Evolutionary conservation across 2,113 vertebrate genomes (phyloP), one percentile per base, ranked within the genome.

Genomic region (Cacatua alba): DNA sequence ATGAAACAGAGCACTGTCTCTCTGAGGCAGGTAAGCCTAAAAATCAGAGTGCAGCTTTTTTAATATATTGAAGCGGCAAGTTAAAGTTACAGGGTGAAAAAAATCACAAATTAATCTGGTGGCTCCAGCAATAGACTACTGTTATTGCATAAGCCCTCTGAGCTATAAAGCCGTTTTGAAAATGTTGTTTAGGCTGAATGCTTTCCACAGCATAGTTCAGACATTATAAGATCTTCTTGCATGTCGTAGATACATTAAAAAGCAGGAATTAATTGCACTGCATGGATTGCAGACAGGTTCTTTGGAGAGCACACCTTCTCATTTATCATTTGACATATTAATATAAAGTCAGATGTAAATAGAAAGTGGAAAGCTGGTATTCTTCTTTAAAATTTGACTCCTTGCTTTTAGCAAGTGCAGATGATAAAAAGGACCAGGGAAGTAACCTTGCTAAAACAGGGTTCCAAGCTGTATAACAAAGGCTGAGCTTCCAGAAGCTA

Each of bases 381-480:
- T 72, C 64, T 24, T 82, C 64, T 21, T 82, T 88, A 83, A 9
- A 85, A 72, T 92, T 67, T 41, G 68, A 74, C 68, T 90, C 51
- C 57, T 96, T 94, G 77, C 80, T 59, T 59, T 59, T 94, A 90
- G 80, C 84, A 91, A 52, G 35, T 19, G 33, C 53, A 88, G 70
- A 95, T 84, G 82, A 94, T 70, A 76, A 94, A 95, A 96, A 80
- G 37, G 44, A 94, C n/a, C 37, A 57, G 57, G 83, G 84, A 90
- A 33, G 78, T 77, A 95, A 96, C 83, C 79, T 94, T 95, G 68
- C 62, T 96, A 88, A 97, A 94, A n/a, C 25, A 95, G 33, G 75
- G 70, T 95, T 97, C 87, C 74, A 94, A 98, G 94, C 67, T 37
- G 13, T 92, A 86, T 93, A 89, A 89, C 70, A 86, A 75, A 89